Evolutionary conservation across 2,888 invertebrate genomes (phyloP), one percentile per base, ranked within the genome.

Genomic region (Phortica okadai): DNA sequence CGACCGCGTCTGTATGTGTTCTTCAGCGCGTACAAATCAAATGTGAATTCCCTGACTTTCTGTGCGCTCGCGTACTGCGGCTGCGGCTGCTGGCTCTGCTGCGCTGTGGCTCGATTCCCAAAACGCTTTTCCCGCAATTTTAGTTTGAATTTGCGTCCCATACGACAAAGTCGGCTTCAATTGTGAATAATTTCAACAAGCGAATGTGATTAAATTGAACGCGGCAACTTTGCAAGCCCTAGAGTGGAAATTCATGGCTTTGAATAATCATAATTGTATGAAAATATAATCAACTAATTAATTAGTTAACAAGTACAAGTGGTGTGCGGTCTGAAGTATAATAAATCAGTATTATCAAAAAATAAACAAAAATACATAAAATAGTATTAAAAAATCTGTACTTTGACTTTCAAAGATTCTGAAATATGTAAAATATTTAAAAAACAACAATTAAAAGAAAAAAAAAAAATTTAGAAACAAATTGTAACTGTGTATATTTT

Each of bases 111-210:
- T 88, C 80, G 79, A 81, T 82, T 88, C 84, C 88, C 89, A 85
- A 87, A 86, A 88, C 85, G 88, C 85, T 88, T 90, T 90, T 83
- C 88, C 86, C 86, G 87, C 90, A 86, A 89, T 89, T 88, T 90
- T 83, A 90, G 91, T 91, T 90, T 87, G 88, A 89, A 90, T 90
- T 91, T 90, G 89, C 89, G 89, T 89, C 90, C 89, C 87, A 87
- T 88, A 88, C 89, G 87, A 89, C 87, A 88, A 90, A 89, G 91
- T 88, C 88, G 89, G 89, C 88, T 90, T 89, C 84, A 88, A 84
- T 82, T 80, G 82, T 44, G 66, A 58, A 21, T 66, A 56, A 83
- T 25, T 77, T 75, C 78, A 83, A 82, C 5, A 14, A 75, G n/a
- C 33, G 69, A 50, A 54, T 25, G 73, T 33, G 25, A 44, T 44